Conservation (phyloP, 2,888 invertebrate genomes). For the Ophion ellenae region DNA sequence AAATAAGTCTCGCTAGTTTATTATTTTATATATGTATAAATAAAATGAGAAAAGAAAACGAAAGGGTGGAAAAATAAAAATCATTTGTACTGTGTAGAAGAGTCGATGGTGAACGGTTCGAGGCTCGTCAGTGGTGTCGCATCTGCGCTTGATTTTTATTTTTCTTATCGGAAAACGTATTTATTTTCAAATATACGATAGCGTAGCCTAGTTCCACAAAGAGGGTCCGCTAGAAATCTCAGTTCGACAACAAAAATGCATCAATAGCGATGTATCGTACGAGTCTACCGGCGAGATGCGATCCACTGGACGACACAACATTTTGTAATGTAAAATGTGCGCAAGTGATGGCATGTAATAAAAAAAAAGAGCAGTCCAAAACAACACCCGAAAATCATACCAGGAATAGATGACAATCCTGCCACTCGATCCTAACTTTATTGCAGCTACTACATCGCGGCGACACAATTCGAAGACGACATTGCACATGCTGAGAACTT, state of each 20-base stretch:
- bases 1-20: conserved; percentile 64
- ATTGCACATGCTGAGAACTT: too few relatives aligned
- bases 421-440: conserved; percentile 12
- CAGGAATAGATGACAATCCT: conserved; percentile 26
- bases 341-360: conserved; percentile 76
- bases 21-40: conserved; percentile 64
- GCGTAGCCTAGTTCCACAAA: conserved; percentile 7
- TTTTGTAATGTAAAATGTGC: conserved; percentile 78
- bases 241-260: conserved; percentile 10
- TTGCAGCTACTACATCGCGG: conserved; percentile 15
- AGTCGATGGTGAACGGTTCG: conserved; percentile 50
- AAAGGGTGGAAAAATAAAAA: conserved; percentile 22
- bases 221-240: conserved; percentile 21
- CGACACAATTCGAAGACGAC: not conserved
- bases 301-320: conserved; percentile 72
- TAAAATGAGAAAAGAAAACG: conserved; percentile 29
- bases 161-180: conserved; percentile 33
- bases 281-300: conserved; percentile 65
- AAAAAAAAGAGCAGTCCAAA: conserved; percentile 71
- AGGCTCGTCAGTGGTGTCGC: conserved; percentile 56
- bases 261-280: conserved; percentile 17
- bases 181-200: conserved; percentile 10
- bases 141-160: conserved; percentile 37
- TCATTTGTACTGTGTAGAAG: conserved; percentile 53
- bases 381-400: conserved; percentile 41